Base-by-base conservation (phyloP, 2,888 invertebrate species). In the Chaetoderma sp. region DNA sequence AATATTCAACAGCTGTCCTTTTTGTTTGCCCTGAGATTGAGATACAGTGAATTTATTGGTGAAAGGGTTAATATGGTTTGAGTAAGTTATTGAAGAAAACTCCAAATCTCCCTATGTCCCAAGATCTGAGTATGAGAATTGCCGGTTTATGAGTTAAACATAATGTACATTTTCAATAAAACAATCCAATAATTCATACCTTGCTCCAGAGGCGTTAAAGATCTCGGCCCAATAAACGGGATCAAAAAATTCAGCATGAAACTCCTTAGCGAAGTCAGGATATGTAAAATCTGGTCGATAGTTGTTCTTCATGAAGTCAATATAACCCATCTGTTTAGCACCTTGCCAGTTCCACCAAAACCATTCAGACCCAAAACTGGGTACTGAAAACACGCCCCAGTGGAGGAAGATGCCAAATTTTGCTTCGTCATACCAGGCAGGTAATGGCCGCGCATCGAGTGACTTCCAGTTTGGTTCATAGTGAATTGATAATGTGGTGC, bases 201-300 rank as follows among this genome's bases (percentile, higher is more conserved):
- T 94, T 45, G 96, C 97, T 57, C 97, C 97, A 33, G 96, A 91
- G 65, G 91, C 90, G 55, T 89, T 85, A 77, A 98, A 93, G 6
- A 96, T 87, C 59, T 92, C 87, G 0, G 94, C 94, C 95, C 96
- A 98, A 78, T 92, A 88, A 0, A 90, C 87, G 0, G 96, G 91
- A 83, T 96, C 90, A 81, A 92, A 98, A 78, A 96, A 93, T 85
- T 96, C 95, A 0, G 95, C 72, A 32, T 92, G 95, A 78, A 97
- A 96, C 80, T 93, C 47, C 18, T 90, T 90, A 0, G 92, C 97
- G 87, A 97, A 97, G 64, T 97, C 94, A 81, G 95, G 94, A 86
- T 98, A 98, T 0, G 93, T 91, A 79, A 94, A 95, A 52, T 89
- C 90, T 2, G 94, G 94, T 60, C 91, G 92, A 85, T 94, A 97